Percentiles rank a stretch among this genome's conserved stretches.
These are phyloP conservation scores for Neoscelio sp. DNA, from an alignment of 2,888 invertebrate species.

Conservation along the genomic window DNA sequence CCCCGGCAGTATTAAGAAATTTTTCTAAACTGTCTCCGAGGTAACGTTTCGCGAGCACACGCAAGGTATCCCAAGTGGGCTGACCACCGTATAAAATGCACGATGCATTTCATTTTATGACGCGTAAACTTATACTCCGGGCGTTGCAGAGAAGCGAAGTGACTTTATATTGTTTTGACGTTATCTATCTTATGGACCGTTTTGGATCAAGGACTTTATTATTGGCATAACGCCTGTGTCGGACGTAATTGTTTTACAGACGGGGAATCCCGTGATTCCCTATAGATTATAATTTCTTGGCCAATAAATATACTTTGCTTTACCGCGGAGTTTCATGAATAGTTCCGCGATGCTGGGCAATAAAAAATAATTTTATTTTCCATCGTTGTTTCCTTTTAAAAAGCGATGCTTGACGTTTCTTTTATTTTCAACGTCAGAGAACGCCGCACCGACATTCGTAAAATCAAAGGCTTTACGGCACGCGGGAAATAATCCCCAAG, in stretches of 20 bases:
- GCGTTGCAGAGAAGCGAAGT: constrained; percentile 15
- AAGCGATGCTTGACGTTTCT: too few relatives aligned
- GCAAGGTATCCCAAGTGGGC: constrained; percentile 25
- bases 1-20: too few relatives aligned
- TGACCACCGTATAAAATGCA: constrained; percentile 39
- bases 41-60: constrained; percentile 22
- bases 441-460: constrained; percentile 36
- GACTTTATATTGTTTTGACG: constrained; percentile 35
- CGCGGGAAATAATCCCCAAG: constrained; percentile 42
- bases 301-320: too few relatives aligned
- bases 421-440: constrained; percentile 4
- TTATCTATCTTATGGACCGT: constrained; percentile 17
- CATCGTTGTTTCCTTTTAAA: background rate
- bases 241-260: constrained; percentile 14
- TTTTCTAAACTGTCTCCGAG: constrained; percentile 14
- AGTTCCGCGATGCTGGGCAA: too few relatives aligned
- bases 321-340: too few relatives aligned
- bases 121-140: constrained; percentile 33
- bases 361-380: too few relatives aligned
- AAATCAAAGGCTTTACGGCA: constrained; percentile 43
- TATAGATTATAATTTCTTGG: too few relatives aligned
- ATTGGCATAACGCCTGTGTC: background rate
- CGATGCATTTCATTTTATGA: constrained; percentile 38
- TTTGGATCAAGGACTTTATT: constrained; percentile 27
- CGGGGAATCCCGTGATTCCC: background rate